Base-by-base conservation (phyloP, 2,113 vertebrate genomes). In the Alouatta palliata region DNA sequence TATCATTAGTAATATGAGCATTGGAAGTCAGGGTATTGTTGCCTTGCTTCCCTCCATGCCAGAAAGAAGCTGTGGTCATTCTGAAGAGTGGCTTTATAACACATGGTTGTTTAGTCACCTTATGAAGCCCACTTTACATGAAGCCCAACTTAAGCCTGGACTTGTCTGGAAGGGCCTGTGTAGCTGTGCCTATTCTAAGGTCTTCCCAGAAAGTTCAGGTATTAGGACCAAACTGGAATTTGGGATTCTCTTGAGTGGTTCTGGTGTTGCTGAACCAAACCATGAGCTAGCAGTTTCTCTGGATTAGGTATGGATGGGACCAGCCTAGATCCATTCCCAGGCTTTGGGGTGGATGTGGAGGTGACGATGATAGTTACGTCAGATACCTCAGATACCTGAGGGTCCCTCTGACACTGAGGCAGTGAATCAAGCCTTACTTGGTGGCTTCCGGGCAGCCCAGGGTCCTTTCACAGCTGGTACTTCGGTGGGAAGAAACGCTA, bases 181-280 rank as follows among this genome's bases (percentile, higher is more conserved):
- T 58, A 14, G 37, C 54, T 73, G 70, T 52, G 25, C 45, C n/a
- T 27, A 21, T 90, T 90, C 70, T 90, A 71, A 92, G 70, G 37
- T 40, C 56, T 96, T 92, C 71, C 47, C 35, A 84, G 61, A 89
- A 92, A 75, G 25, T 95, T 95, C 37, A 32, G 64, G 87, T 54
- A 52, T 79, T 86, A 49, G 80, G 16, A 47, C 23, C 52, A 80
- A 73, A 27, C 9, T 73, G 27, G 76, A 77, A 92, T 71, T 92
- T 90, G 76, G 71, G 23, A 92, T 90, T 90, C 43, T 87, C 17
- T 47, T 84, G 19, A 75, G 43, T 89, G 35, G 17, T 90, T 90
- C 73, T 47, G 25, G 23, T 9, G 1, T 76, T 40, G 37, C 54
- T 94, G 45, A 80, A 43, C 14, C 40, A 84, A 52, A 35, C 61